Conservation (phyloP, 2,888 invertebrate species). For the Chrysolina americana region DNA sequence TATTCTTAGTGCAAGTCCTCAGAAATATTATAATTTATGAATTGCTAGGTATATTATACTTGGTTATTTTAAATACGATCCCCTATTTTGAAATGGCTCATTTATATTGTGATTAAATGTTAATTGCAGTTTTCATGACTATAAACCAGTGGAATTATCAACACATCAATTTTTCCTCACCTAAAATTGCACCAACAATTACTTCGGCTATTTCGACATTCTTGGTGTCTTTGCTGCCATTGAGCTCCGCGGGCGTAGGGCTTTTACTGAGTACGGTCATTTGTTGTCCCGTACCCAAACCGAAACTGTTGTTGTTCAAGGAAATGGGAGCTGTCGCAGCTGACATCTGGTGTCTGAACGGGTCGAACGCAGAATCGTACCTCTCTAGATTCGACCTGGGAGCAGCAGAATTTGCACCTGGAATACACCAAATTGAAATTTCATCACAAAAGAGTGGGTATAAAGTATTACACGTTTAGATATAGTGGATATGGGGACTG, state of each 20-base stretch:
- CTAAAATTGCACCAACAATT: conserved; percentile 97
- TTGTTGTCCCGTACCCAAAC: conserved; percentile 83
- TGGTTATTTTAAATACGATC: no score
- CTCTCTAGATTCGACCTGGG: conserved; percentile 80
- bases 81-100: no score
- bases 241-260: conserved; percentile 84
- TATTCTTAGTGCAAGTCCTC: no score
- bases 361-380: conserved; percentile 80
- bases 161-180: conserved; percentile 67
- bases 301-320: conserved; percentile 90
- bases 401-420: conserved; percentile 78
- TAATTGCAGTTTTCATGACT: no score
- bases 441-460: no score
- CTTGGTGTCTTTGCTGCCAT: conserved; percentile 83
- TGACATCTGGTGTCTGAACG: conserved; percentile 83
- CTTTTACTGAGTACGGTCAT: conserved; percentile 85
- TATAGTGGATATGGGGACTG: no score
- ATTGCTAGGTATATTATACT: no score
- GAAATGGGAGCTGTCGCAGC: conserved; percentile 83
- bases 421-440: conserved; percentile 37
- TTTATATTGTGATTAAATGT: no score
- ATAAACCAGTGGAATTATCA: no score
- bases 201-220: conserved; percentile 96
- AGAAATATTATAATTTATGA: no score
- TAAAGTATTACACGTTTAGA: no score